A percentile compares a stretch with the other conserved stretches of the same genome.
Conservation (phyloP, 2,113 vertebrate species). For the Ibidorhyncha struthersii region DNA sequence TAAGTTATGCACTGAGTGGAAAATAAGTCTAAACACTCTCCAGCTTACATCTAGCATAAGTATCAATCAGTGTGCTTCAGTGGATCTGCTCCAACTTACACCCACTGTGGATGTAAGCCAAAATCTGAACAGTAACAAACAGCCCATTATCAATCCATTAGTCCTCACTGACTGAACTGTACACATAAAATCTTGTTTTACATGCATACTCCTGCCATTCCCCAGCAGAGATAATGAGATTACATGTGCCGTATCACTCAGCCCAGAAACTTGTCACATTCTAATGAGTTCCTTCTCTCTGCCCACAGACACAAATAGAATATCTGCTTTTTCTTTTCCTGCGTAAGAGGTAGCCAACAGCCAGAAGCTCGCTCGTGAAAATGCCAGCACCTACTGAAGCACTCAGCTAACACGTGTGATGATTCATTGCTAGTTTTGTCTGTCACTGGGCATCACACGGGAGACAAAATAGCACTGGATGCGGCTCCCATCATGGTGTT, state of each 20-base stretch:
- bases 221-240: slow-evolving; percentile 67
- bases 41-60: background rate
- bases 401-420: accelerated
- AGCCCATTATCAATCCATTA: slow-evolving; percentile 58
- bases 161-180: slow-evolving; percentile 25
- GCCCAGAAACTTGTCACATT: slow-evolving; percentile 57
- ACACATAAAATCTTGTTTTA: slow-evolving; percentile 67
- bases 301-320: slow-evolving; percentile 18
- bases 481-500: accelerated
- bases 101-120: background rate
- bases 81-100: background rate
- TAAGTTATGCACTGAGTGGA: background rate
- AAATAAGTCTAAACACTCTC: background rate
- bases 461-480: background rate
- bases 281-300: slow-evolving; percentile 53
- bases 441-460: background rate
- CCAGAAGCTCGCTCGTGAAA: accelerated
- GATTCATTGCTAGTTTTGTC: background rate
- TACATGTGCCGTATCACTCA: slow-evolving; percentile 23
- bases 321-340: background rate
- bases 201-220: slow-evolving; percentile 30
- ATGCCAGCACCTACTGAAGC: accelerated
- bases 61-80: slow-evolving; percentile 10
- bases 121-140: slow-evolving; percentile 36
- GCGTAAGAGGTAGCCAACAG: background rate